phyloP scores from a whole-genome alignment of 2,888 invertebrate genomes.

The Leptopterna dolabrata region DNA sequence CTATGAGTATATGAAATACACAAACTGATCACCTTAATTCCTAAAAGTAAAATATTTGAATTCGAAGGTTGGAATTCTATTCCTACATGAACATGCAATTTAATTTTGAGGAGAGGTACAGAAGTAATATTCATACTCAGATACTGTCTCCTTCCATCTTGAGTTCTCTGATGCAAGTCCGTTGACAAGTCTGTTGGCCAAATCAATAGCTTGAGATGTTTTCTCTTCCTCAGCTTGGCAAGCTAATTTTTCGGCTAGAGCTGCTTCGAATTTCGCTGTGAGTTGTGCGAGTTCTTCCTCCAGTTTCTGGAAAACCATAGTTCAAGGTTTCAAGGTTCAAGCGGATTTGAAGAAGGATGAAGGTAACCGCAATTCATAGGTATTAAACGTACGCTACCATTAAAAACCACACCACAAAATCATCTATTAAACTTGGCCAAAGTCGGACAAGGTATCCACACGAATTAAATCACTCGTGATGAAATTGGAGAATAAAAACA shows the following conservation, averaged over 20 bases:
- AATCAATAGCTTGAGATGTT: slow-evolving; percentile 87
- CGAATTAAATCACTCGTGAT: too few species aligned
- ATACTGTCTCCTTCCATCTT: slow-evolving; percentile 80
- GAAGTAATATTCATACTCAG: slow-evolving; percentile 66
- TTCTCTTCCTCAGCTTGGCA: slow-evolving; percentile 94
- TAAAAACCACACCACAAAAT: too few species aligned
- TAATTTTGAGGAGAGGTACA: not conserved
- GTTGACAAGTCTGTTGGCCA: slow-evolving; percentile 91
- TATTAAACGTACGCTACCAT: too few species aligned
- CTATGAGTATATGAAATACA: too few species aligned
- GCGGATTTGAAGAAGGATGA: too few species aligned
- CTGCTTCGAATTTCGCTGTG: slow-evolving; percentile 86
- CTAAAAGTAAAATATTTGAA: too few species aligned
- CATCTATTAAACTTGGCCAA: too few species aligned
- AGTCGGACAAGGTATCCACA: too few species aligned
- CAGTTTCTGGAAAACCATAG: slow-evolving; percentile 70
- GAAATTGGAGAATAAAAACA: too few species aligned
- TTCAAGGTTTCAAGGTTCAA: too few species aligned
- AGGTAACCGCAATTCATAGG: too few species aligned
- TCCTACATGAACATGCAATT: not conserved
- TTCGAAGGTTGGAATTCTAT: not conserved
- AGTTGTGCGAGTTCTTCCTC: slow-evolving; percentile 82
- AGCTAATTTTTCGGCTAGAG: slow-evolving; percentile 85
- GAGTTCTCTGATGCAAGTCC: slow-evolving; percentile 93
- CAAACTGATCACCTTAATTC: too few species aligned